Percentiles rank a stretch among this genome's conserved stretches.
These are phyloP conservation scores for Sialis fuliginosa DNA, from an alignment of 2,888 invertebrate species.

Conservation along the genomic window DNA sequence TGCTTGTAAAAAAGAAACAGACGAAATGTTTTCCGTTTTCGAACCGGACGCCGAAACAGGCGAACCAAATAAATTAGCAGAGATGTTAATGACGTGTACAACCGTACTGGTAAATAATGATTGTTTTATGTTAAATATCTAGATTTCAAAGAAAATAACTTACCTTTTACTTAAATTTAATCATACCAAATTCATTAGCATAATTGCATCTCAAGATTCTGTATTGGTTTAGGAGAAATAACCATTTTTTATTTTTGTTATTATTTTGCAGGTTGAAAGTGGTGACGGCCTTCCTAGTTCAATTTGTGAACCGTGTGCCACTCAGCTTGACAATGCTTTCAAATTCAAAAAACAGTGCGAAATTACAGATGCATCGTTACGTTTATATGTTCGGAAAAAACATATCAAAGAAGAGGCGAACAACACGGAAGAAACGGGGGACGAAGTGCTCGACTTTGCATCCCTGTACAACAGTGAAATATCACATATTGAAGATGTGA, in stretches of 20 bases:
- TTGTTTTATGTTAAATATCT: background rate
- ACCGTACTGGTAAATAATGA: conserved; percentile 3
- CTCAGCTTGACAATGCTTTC: conserved; percentile 20
- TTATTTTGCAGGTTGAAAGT: conserved; percentile 19
- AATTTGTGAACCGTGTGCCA: conserved; percentile 22
- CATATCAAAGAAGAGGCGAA: conserved; percentile 1
- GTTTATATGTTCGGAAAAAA: conserved; percentile 1
- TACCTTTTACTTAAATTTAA: too few relatives aligned
- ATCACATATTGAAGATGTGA: background rate
- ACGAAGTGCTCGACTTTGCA: background rate
- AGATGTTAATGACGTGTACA: conserved; percentile 7
- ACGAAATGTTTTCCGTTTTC: background rate
- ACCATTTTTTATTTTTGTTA: background rate
- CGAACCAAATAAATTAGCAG: background rate
- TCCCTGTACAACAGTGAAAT: background rate
- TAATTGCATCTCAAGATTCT: too few relatives aligned
- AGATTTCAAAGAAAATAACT: too few relatives aligned
- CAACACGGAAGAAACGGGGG: background rate
- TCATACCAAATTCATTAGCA: too few relatives aligned
- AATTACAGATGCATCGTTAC: conserved; percentile 15
- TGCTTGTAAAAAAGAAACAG: background rate
- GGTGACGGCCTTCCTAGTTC: conserved; percentile 22
- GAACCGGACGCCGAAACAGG: background rate
- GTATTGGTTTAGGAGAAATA: background rate
- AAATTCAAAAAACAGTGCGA: conserved; percentile 23